Base-by-base conservation (phyloP, 2,888 invertebrate species). In the Strigamia maritima region DNA sequence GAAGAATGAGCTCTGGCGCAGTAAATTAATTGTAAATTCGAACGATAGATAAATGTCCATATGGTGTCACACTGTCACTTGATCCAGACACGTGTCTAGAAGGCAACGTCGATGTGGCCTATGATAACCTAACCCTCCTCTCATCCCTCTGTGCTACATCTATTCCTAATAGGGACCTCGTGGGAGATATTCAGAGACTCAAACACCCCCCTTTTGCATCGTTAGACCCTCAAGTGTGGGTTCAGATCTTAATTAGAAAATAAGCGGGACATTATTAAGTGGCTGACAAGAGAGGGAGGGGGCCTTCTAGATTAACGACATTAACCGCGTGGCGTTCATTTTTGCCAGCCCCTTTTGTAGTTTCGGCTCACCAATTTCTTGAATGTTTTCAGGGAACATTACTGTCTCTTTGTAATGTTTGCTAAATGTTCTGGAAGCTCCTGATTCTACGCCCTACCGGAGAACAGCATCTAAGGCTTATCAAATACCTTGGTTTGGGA, bases 21-120 rank as follows among this genome's bases (percentile, higher is more conserved):
- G 26, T 70, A 70, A 54, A 70, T 28, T 70, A 70, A 70, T 70
- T 70, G 70, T 70, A 70, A 70, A 70, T 70, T 60, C 22, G 12
- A 1, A 22, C 22, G 12, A 1, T 26, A 70, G 70, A 70, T 70
- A 70, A 70, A 70, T 70, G 70, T 70, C 70, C 70, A 70, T 70
- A 70, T 70, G 70, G 26, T 70, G n/a, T n/a, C n/a, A n/a, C n/a
- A n/a, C n/a, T 70, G 70, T 70, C 70, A 70, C 70, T 70, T 28
- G 70, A 70, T 70, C 70, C 70, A 19, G 70, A 70, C 70, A 70
- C 70, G 70, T 70, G 70, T 70, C 70, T 70, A 26, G 70, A 70
- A 26, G 26, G 26, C 70, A 28, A 24, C 28, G 28, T 70, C 28
- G 70, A 70, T 70, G 28, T 70, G 70, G 28, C 70, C 70, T 70